phyloP scores from a whole-genome alignment of 2,888 invertebrate genomes.

The Tetheella fluctuosa region DNA sequence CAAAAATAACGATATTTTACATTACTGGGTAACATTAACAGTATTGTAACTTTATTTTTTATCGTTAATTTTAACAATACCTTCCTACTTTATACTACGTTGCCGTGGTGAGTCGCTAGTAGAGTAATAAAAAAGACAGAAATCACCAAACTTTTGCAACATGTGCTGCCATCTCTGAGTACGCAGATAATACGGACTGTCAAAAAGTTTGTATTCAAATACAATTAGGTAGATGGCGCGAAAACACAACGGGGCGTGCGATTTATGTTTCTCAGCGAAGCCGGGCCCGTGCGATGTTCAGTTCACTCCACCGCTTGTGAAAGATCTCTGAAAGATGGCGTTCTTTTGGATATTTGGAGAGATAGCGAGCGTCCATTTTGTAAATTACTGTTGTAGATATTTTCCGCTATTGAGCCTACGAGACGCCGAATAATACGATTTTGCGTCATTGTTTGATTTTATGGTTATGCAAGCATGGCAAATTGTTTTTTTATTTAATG shows the following conservation, averaged over 20 bases:
- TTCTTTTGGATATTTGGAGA: not conserved
- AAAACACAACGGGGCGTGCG: not conserved
- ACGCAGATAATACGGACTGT: not conserved
- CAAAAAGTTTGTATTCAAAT: not conserved
- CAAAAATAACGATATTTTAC: no score
- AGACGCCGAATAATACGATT: not conserved
- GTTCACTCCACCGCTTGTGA: not conserved
- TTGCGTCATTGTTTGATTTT: not conserved
- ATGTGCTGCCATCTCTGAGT: conserved; percentile 3
- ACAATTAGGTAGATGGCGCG: not conserved
- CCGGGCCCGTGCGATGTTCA: not conserved
- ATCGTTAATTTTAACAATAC: no score
- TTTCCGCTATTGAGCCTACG: not conserved
- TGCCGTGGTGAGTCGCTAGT: no score
- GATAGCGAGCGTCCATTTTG: not conserved
- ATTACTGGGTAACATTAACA: no score
- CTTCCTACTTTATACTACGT: no score
- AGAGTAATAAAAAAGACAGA: no score
- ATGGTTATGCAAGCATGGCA: conserved; percentile 10
- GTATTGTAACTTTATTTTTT: no score
- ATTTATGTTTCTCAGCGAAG: no score
- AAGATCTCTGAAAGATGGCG: conserved; percentile 1
- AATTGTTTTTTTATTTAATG: conserved; percentile 16
- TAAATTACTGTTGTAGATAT: not conserved
- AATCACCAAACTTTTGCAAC: no score